phyloP scores from a whole-genome alignment of 2,888 invertebrate species.

The Lamellibrachia columna region DNA sequence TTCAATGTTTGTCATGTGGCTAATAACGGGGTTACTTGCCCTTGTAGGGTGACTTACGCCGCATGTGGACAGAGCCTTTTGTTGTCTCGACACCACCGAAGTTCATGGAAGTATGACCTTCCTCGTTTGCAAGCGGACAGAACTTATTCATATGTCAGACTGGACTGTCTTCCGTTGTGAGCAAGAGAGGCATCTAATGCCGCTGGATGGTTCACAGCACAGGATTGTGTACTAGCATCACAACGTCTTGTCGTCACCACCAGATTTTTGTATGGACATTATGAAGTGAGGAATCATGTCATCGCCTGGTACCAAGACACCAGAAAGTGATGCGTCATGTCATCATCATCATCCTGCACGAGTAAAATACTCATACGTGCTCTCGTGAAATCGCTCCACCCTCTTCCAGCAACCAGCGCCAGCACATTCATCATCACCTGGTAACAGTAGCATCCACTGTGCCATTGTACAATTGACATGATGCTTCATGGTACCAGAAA shows the following conservation, averaged over 20 bases:
- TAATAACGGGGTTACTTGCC: slow-evolving; percentile 16
- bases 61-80: slow-evolving; percentile 90
- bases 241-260: neutral
- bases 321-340: neutral
- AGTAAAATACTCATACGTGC: no score
- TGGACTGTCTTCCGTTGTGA: neutral
- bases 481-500: neutral
- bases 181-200: neutral
- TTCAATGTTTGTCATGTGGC: neutral
- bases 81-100: slow-evolving; percentile 50
- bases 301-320: neutral
- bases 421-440: neutral
- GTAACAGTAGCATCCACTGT: neutral
- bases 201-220: neutral
- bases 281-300: no score
- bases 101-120: slow-evolving; percentile 59
- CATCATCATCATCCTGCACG: neutral
- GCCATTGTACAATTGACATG: neutral
- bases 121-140: neutral
- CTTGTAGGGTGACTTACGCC: slow-evolving; percentile 88
- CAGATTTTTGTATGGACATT: no score
- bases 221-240: neutral
- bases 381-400: no score
- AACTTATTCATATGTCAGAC: neutral
- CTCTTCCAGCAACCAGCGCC: no score